Evolutionary conservation across 2,797 vertebrate species (phyloP).

Genomic region (Schizopygopsis malacanthus): DNA sequence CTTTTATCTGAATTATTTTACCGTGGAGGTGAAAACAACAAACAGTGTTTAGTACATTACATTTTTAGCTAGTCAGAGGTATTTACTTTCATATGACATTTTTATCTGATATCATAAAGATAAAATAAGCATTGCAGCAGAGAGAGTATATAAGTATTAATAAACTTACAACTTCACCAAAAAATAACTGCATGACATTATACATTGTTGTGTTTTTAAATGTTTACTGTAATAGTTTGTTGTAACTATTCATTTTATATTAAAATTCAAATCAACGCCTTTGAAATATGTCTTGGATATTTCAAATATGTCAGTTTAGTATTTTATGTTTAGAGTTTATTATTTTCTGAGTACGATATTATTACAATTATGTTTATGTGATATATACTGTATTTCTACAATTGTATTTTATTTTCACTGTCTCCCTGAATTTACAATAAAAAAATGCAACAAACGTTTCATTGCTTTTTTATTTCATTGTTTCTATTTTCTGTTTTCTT

Average conservation of each 20-base stretch:
- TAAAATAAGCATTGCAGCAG: not conserved
- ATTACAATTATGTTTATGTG: not conserved
- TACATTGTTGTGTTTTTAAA: not conserved
- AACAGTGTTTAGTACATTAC: slow-evolving; percentile 6
- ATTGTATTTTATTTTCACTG: not conserved
- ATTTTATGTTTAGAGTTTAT: not conserved
- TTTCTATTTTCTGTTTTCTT: not conserved
- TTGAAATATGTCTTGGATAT: not conserved
- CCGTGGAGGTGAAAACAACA: slow-evolving; percentile 12
- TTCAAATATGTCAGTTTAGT: not conserved
- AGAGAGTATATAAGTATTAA: not conserved
- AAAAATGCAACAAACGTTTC: not conserved
- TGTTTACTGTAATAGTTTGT: not conserved
- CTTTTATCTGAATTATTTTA: slow-evolving; percentile 13
- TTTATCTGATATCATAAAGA: slow-evolving; percentile 30
- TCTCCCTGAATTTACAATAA: not conserved
- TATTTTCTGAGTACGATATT: not conserved
- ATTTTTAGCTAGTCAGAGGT: not conserved
- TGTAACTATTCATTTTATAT: not conserved
- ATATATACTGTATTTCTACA: not conserved
- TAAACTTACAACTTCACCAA: not conserved
- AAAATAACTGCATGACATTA: not conserved
- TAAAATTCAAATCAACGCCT: not conserved
- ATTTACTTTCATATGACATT: slow-evolving; percentile 9
- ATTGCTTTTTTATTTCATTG: not conserved